Base-by-base conservation (phyloP, 1,140 invertebrate species). In the Drosophila lacertosa region DNA sequence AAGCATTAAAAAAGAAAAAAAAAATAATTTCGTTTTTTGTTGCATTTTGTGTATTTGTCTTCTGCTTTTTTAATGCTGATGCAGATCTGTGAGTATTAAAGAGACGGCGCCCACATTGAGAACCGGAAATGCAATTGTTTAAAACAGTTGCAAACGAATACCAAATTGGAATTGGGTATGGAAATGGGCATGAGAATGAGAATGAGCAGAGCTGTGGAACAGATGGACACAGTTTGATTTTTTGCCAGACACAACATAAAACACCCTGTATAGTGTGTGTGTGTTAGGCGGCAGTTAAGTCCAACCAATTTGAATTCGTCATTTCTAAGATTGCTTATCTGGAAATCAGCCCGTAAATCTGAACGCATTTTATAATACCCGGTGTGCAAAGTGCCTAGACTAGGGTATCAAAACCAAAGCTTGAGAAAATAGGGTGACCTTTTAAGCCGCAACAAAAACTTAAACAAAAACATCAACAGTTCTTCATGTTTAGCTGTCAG, bases 51-150 rank as follows among this genome's bases (percentile, higher is more conserved):
- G 39, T 48, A 20, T 48, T 20, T 24, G 13, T 37, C 16, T 24
- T 57, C 9, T 32, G 42, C 13, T 47, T 45, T 55, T 32, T 35
- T 50, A 29, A 29, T 67, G 62, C 40, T 53, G 57, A 24, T 62
- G 29, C 45, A 44, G 72, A 74, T 78, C 77, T 60, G 37, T 55
- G 62, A 24, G 20, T 2, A 35, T 11, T 37, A n/a, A 29, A 73
- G 62, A 79, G 76, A 77, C 74, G 77, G 74, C 74, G 81, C 81
- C 82, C 82, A 86, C 81, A 88, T 77, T 77, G 82, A 77, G 69
- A 70, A 88, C 81, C 81, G 81, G 81, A 86, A 75, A 88, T 84
- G 80, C 80, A 84, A 84, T 86, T 86, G 82, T 86, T 74, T 81
- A 48, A 44, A 44, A 44, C 20, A 79, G 57, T 66, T 47, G 63